Conservation (phyloP, 2,797 vertebrate species). For the Sebastes dallii region DNA sequence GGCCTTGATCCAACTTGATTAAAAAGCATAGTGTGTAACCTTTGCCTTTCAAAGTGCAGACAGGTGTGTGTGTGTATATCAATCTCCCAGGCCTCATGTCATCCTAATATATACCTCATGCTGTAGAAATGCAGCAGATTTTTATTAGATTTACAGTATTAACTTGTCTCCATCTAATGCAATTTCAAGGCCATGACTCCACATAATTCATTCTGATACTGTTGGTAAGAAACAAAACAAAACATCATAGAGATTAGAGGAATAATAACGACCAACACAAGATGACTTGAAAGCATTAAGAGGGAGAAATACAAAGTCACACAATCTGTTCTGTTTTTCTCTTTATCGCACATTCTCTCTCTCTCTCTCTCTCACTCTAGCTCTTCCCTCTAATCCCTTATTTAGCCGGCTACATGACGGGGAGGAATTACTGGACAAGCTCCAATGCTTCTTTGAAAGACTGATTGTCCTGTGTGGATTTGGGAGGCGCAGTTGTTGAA, state of each 20-base stretch:
- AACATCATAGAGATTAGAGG: background rate
- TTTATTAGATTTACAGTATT: slow-evolving; percentile 3
- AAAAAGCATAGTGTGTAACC: slow-evolving; percentile 30
- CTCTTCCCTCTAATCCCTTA: slow-evolving; percentile 16
- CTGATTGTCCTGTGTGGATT: background rate
- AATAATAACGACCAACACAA: background rate
- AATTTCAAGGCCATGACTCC: background rate
- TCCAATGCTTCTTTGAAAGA: slow-evolving; percentile 19
- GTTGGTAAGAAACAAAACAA: background rate
- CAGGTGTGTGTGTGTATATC: background rate
- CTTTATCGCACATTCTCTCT: background rate
- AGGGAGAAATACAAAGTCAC: background rate
- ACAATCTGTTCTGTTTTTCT: background rate
- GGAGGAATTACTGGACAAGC: slow-evolving; percentile 22
- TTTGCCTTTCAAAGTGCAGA: slow-evolving; percentile 25
- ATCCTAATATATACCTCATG: background rate
- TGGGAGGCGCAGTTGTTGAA: background rate
- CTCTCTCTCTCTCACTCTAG: background rate
- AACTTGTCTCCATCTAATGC: slow-evolving; percentile 1
- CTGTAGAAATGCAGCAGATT: background rate
- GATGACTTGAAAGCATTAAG: background rate
- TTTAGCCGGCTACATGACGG: slow-evolving; percentile 11
- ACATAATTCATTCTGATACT: background rate
- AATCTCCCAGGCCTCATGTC: slow-evolving; percentile 22
- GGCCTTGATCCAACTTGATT: slow-evolving; percentile 36